Conservation (phyloP, 92 coral and sea anemone genomes). For the Phenganax stokvisi region DNA sequence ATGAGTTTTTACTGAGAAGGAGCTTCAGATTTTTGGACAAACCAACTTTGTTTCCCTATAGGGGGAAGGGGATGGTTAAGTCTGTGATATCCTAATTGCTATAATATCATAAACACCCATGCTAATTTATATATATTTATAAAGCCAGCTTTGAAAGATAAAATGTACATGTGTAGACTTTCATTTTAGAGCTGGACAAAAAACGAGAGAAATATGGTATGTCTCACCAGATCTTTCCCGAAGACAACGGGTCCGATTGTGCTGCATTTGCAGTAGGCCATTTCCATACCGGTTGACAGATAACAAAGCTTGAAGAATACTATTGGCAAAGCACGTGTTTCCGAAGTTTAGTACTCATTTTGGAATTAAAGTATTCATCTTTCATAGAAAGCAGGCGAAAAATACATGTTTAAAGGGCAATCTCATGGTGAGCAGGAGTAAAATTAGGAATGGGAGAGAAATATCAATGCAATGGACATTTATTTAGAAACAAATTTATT, state of each 20-base stretch:
- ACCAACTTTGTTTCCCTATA: no score
- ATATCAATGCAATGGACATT: no score
- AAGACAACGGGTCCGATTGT: background rate
- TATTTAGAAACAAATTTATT: no score
- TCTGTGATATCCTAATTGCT: background rate
- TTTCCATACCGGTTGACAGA: constrained; percentile 13
- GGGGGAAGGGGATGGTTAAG: background rate
- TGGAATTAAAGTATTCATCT: background rate
- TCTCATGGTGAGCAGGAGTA: background rate
- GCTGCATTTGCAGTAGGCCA: constrained; percentile 23
- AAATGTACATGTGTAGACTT: no score
- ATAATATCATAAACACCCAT: background rate
- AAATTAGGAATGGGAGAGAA: no score
- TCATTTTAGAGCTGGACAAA: background rate
- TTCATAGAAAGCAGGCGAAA: no score
- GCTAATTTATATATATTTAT: background rate
- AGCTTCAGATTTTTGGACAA: no score
- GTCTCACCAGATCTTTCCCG: no score
- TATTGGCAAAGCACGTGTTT: constrained; percentile 12
- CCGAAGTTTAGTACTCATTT: background rate
- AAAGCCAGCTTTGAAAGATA: background rate
- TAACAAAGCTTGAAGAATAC: constrained; percentile 16
- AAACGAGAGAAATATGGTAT: no score
- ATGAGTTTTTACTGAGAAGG: no score
- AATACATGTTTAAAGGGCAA: background rate